Conservation (phyloP, 23 tunicate species). For the Phallusia fumigata region DNA sequence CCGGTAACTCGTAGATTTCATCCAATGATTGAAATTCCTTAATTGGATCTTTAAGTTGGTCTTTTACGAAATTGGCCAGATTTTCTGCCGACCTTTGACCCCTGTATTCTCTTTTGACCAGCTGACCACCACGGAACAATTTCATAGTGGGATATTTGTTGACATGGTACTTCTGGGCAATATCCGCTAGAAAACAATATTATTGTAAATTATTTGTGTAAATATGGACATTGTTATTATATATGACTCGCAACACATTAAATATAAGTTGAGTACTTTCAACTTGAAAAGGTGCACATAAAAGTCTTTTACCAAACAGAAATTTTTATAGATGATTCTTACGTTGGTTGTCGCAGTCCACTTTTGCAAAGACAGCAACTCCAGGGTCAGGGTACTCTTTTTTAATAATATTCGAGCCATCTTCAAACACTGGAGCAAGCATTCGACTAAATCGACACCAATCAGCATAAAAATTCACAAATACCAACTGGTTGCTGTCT, state of each 20-base stretch:
- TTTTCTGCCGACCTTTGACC: constrained; percentile 85
- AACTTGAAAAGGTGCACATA: too few species aligned
- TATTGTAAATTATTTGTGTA: too few species aligned
- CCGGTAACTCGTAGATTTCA: constrained; percentile 89
- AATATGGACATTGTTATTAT: too few species aligned
- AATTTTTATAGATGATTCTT: constrained; percentile 5
- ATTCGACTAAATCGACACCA: constrained; percentile 98
- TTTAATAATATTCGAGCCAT: constrained; percentile 54
- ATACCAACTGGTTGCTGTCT: constrained; percentile 79
- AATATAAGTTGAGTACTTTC: too few species aligned
- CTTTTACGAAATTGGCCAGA: constrained; percentile 39
- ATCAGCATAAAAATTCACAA: constrained; percentile 97
- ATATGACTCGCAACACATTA: too few species aligned
- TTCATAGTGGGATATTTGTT: constrained; percentile 98
- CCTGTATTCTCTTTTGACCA: constrained; percentile 86
- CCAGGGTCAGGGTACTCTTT: constrained; percentile 42
- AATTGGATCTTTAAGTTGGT: constrained; percentile 92
- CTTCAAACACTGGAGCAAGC: constrained; percentile 88
- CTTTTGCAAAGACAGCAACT: constrained; percentile 66
- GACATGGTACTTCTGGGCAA: constrained; percentile 72
- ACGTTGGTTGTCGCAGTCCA: constrained; percentile 92
- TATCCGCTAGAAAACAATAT: constrained; percentile 39
- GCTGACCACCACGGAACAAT: constrained; percentile 75
- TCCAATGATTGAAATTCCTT: constrained; percentile 53
- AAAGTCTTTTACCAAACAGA: too few species aligned